Evolutionary conservation across 2,113 vertebrate genomes (phyloP).

Genomic region (Salminus brasiliensis): DNA sequence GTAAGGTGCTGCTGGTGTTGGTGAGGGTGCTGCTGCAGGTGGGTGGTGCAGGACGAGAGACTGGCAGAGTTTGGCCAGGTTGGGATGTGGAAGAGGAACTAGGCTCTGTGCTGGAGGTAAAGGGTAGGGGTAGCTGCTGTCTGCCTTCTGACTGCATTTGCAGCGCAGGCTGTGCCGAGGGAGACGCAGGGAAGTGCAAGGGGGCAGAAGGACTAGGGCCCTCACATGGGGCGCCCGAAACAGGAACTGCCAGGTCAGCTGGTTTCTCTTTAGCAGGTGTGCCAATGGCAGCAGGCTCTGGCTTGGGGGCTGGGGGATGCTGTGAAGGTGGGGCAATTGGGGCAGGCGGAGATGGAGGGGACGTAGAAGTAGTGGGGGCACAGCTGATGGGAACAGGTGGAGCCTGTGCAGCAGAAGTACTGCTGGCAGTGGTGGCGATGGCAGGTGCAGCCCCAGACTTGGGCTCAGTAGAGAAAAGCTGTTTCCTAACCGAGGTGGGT

Average conservation of each 20-base stretch:
- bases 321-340: slow-evolving; percentile 71
- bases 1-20: slow-evolving; percentile 87
- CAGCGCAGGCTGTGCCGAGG: slow-evolving; percentile 46
- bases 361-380: slow-evolving; percentile 67
- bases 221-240: slow-evolving; percentile 68
- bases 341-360: slow-evolving; percentile 77
- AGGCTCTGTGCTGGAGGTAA: slow-evolving; percentile 83
- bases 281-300: slow-evolving; percentile 76
- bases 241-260: slow-evolving; percentile 65
- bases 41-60: slow-evolving; percentile 78
- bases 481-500: slow-evolving; percentile 91
- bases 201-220: slow-evolving; percentile 70
- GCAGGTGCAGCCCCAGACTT: slow-evolving; percentile 77
- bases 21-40: slow-evolving; percentile 79
- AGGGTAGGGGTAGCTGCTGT: slow-evolving; percentile 80
- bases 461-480: slow-evolving; percentile 88
- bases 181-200: slow-evolving; percentile 63
- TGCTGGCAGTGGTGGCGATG: slow-evolving; percentile 75
- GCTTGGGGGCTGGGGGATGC: slow-evolving; percentile 78
- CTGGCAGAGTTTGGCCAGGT: slow-evolving; percentile 68
- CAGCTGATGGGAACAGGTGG: slow-evolving; percentile 68
- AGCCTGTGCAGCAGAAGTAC: slow-evolving; percentile 73
- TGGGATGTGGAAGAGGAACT: slow-evolving; percentile 73
- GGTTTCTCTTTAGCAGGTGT: slow-evolving; percentile 84
- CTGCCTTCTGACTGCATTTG: slow-evolving; percentile 74